These are phyloP conservation scores for Agrotis ipsilon DNA, from an alignment of 2,888 invertebrate species.

Conservation along the genomic window DNA sequence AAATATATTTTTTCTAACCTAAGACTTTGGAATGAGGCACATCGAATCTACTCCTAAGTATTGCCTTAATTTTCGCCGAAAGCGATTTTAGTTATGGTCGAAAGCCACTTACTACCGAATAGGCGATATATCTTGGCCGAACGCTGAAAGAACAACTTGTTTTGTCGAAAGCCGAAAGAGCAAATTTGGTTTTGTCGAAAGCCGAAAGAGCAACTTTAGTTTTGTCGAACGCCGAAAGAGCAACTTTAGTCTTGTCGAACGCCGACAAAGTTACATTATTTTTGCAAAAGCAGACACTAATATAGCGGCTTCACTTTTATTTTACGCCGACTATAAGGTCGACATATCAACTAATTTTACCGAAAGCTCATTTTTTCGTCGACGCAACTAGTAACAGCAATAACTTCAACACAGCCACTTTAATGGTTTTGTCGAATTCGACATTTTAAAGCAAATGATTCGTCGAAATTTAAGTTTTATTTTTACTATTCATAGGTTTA, in stretches of 20 bases:
- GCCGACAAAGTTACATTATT: not conserved
- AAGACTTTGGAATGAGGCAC: constrained; percentile 76
- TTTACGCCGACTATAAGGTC: not conserved
- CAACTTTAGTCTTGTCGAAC: not conserved
- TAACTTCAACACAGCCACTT: not conserved
- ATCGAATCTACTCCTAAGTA: constrained; percentile 63
- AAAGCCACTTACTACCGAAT: not conserved
- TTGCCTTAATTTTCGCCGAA: constrained; percentile 7
- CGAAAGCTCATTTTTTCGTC: not conserved
- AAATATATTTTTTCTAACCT: constrained; percentile 58
- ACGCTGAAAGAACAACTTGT: not conserved
- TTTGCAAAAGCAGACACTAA: not conserved
- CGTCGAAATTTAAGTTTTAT: not conserved
- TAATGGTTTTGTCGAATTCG: not conserved
- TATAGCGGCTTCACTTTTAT: too few relatives aligned
- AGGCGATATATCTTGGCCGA: not conserved
- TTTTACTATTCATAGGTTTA: constrained; percentile 12
- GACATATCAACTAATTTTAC: not conserved
- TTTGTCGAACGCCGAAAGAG: constrained; percentile 4
- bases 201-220: not conserved
- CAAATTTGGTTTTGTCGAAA: constrained; percentile 1
- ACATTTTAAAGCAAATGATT: not conserved
- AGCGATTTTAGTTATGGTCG: not conserved
- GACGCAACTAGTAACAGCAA: not conserved
- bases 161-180: constrained; percentile 7